phyloP scores from a whole-genome alignment of 1,140 invertebrate genomes.

The Oryctes rhinoceros region DNA sequence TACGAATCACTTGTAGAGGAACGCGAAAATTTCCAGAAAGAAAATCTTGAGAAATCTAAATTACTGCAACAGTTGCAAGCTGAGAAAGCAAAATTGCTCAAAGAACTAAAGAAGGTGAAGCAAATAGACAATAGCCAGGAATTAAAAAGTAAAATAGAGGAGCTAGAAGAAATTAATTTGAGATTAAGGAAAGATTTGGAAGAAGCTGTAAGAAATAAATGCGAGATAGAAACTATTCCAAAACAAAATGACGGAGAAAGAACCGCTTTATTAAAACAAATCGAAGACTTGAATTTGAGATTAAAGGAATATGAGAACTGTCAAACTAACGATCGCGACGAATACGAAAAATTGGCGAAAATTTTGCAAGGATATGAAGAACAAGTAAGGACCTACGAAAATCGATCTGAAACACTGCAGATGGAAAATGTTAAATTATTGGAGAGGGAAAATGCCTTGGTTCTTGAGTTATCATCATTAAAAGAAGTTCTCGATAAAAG shows the following conservation, averaged over 20 bases:
- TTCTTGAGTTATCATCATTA: slow-evolving; percentile 38
- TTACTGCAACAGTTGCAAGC: slow-evolving; percentile 22
- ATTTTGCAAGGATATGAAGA: slow-evolving; percentile 54
- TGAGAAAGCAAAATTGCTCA: slow-evolving; percentile 17
- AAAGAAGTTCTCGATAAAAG: not conserved
- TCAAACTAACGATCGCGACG: slow-evolving; percentile 47
- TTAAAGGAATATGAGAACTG: slow-evolving; percentile 16
- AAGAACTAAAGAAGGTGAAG: not conserved
- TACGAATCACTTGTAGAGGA: slow-evolving; percentile 45
- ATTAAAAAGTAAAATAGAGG: not conserved
- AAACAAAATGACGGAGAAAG: not conserved
- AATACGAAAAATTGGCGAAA: slow-evolving; percentile 49
- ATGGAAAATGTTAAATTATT: slow-evolving; percentile 29
- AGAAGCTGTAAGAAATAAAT: not conserved
- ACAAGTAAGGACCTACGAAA: slow-evolving; percentile 46
- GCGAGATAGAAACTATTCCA: slow-evolving; percentile 2
- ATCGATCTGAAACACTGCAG: slow-evolving; percentile 10
- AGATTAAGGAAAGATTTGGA: not conserved
- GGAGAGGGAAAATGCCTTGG: not conserved
- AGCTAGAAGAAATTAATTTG: slow-evolving; percentile 9
- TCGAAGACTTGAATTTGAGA: slow-evolving; percentile 13
- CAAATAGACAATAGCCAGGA: not conserved
- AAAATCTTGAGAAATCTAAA: slow-evolving; percentile 41
- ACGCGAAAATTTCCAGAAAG: slow-evolving; percentile 43
- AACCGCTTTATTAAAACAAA: slow-evolving; percentile 18